Conservation (phyloP, 2,888 invertebrate species). For the Drosophila niveifrons region DNA sequence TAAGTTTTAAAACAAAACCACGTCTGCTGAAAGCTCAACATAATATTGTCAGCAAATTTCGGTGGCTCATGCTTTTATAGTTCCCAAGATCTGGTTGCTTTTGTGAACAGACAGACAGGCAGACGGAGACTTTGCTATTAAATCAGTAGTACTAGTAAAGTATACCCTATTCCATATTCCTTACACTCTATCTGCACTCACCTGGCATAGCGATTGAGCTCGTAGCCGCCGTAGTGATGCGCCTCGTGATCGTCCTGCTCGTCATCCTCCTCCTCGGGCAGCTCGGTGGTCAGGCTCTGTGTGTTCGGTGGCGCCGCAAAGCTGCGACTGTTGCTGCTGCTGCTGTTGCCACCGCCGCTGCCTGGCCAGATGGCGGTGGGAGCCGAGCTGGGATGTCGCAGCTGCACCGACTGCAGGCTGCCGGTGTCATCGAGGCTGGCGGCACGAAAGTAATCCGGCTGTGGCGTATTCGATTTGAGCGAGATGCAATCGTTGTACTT, state of each 20-base stretch:
- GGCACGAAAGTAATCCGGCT: slow-evolving; percentile 83
- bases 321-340: slow-evolving; percentile 60
- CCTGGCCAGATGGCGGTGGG: slow-evolving; percentile 45
- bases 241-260: slow-evolving; percentile 55
- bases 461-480: slow-evolving; percentile 84
- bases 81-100: too few relatives aligned
- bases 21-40: too few relatives aligned
- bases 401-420: slow-evolving; percentile 82
- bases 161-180: too few relatives aligned
- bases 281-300: slow-evolving; percentile 84
- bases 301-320: slow-evolving; percentile 83
- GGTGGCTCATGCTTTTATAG: too few relatives aligned
- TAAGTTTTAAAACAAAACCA: too few relatives aligned
- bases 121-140: neutral
- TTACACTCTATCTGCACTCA: slow-evolving; percentile 39
- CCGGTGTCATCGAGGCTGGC: slow-evolving; percentile 73
- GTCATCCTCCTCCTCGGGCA: slow-evolving; percentile 84
- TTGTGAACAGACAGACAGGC: too few relatives aligned
- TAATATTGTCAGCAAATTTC: too few relatives aligned
- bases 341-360: slow-evolving; percentile 16
- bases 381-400: slow-evolving; percentile 68
- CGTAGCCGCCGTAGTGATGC: slow-evolving; percentile 80
- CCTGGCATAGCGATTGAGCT: slow-evolving; percentile 84
- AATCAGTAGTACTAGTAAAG: too few relatives aligned
- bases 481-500: slow-evolving; percentile 83